These are phyloP conservation scores for Chaetodon auriga DNA, from an alignment of 2,113 vertebrate genomes.

Conservation along the genomic window DNA sequence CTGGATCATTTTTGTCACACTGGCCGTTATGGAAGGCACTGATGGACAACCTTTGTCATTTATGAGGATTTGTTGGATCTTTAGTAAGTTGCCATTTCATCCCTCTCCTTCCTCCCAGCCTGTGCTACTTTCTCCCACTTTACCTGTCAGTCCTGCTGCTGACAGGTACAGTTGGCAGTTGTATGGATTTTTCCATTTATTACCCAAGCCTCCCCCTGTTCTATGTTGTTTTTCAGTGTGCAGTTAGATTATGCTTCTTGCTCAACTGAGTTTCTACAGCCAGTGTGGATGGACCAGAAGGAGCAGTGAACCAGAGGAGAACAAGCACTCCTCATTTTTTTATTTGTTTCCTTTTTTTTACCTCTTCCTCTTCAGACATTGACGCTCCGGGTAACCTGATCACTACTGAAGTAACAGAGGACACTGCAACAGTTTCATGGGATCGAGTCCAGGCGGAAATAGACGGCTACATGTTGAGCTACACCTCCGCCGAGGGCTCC, in stretches of 20 bases:
- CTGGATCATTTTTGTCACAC: neutral
- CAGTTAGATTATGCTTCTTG: neutral
- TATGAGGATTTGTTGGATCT: neutral
- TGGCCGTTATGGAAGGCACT: neutral
- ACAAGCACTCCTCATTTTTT: neutral
- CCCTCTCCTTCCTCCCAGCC: neutral
- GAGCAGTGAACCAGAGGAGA: neutral
- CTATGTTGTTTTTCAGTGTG: neutral
- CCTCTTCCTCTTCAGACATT: slow-evolving; percentile 68
- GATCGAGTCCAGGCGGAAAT: slow-evolving; percentile 81
- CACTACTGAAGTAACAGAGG: slow-evolving; percentile 83
- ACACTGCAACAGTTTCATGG: slow-evolving; percentile 84
- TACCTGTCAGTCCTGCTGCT: neutral
- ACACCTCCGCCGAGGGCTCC: slow-evolving; percentile 82
- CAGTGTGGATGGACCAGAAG: neutral
- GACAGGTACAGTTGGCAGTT: neutral
- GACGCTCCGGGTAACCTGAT: slow-evolving; percentile 81
- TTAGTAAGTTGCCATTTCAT: neutral
- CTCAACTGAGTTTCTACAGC: neutral
- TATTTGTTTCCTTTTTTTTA: neutral
- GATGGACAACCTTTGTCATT: neutral
- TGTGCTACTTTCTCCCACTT: neutral
- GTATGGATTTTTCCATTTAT: neutral
- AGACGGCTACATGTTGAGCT: slow-evolving; percentile 87
- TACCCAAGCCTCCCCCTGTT: neutral